Evolutionary conservation across 2,113 vertebrate genomes (phyloP).

Genomic region (Aptenodytes forsteri): DNA sequence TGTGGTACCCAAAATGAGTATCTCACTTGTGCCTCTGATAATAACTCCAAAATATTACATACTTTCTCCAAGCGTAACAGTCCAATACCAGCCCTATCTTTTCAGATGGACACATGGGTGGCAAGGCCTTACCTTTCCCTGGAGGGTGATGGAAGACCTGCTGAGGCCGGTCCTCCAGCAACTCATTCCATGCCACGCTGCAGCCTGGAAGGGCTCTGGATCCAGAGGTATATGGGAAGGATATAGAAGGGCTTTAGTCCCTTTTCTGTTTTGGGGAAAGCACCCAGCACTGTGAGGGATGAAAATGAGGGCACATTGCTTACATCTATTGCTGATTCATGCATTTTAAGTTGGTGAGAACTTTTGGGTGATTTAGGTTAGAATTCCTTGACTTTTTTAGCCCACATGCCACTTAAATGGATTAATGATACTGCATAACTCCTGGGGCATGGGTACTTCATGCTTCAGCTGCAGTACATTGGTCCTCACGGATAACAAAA

Average conservation of each 20-base stretch:
- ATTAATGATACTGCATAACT: neutral
- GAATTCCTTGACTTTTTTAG: neutral
- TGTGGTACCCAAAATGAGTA: neutral
- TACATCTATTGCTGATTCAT: neutral
- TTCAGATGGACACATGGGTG: accelerated
- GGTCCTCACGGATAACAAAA: neutral
- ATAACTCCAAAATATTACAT: neutral
- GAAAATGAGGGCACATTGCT: neutral
- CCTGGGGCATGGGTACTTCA: neutral
- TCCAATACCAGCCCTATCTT: neutral
- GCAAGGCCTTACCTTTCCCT: neutral
- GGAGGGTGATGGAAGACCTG: neutral
- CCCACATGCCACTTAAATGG: neutral
- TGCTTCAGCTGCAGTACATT: neutral
- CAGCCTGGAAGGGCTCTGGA: neutral
- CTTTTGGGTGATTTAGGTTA: neutral
- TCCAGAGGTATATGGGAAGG: neutral
- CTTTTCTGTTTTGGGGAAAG: neutral
- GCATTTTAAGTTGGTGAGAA: neutral
- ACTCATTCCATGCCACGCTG: accelerated
- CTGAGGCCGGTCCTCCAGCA: neutral
- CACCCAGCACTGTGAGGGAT: neutral
- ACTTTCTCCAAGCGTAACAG: neutral
- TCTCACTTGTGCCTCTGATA: neutral
- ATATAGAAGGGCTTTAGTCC: neutral